Conservation (phyloP, 1,140 invertebrate species). For the Mylabris phalerata region DNA sequence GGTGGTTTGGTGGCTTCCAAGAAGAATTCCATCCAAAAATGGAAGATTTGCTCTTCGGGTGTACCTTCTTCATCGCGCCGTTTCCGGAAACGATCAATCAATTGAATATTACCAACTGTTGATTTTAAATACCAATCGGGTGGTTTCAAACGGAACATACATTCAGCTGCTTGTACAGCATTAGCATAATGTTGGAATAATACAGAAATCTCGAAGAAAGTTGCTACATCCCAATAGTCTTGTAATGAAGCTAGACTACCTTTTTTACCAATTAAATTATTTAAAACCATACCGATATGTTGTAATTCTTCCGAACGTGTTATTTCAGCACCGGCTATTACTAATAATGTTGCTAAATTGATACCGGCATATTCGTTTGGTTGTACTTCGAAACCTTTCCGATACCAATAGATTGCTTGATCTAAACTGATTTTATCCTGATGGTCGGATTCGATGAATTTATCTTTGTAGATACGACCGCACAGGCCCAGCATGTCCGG, state of each 20-base stretch:
- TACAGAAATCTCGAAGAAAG: constrained; percentile 98
- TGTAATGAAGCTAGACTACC: constrained; percentile 86
- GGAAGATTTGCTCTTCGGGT: constrained; percentile 81
- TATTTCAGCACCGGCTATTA: constrained; percentile 96
- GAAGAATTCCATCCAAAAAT: constrained; percentile 99
- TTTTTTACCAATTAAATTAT: constrained; percentile 97
- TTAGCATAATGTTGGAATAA: constrained; percentile 95
- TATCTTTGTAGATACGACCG: constrained; percentile 98
- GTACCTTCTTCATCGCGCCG: constrained; percentile 60
- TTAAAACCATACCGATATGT: constrained; percentile 87
- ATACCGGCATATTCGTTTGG: constrained; percentile 99
- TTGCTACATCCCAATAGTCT: constrained; percentile 99
- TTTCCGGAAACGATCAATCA: constrained; percentile 90
- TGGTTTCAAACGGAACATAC: constrained; percentile 98
- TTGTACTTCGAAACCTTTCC: constrained; percentile 95
- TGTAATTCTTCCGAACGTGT: constrained; percentile 85
- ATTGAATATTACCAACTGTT: constrained; percentile 93
- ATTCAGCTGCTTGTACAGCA: constrained; percentile 95
- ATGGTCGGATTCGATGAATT: constrained; percentile 93
- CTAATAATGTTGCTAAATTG: constrained; percentile 94
- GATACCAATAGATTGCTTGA: constrained; percentile 96
- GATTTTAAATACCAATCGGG: constrained; percentile 98
- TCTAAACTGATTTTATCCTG: constrained; percentile 81
- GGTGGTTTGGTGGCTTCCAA: constrained; percentile 81
- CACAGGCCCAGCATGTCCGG: constrained; percentile 98